Evolutionary conservation across 2,888 invertebrate genomes (phyloP).

Genomic region (Xestobium rufovillosum): DNA sequence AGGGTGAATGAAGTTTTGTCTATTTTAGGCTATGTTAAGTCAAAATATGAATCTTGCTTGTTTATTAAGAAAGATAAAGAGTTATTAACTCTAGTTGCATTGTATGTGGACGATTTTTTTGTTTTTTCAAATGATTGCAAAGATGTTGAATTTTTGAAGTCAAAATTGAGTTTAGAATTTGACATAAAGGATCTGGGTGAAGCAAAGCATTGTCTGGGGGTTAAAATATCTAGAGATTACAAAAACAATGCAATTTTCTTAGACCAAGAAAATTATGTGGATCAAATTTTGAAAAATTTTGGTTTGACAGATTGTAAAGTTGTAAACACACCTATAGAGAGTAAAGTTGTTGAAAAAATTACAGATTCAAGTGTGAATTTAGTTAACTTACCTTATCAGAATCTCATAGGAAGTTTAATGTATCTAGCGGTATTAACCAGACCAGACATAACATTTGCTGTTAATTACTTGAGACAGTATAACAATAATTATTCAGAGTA

Average conservation of each 20-base stretch:
- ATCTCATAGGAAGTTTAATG: constrained; percentile 10
- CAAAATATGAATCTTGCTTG: constrained; percentile 21
- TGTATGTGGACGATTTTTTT: constrained; percentile 26
- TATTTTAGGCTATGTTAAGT: constrained; percentile 19
- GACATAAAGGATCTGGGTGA: constrained; percentile 18
- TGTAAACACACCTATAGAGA: neutral
- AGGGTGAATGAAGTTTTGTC: constrained; percentile 10
- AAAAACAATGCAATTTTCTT: constrained; percentile 12
- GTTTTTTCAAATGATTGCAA: constrained; percentile 21
- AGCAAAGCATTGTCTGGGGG: constrained; percentile 17
- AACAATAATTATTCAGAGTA: constrained; percentile 12
- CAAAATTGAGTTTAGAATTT: constrained; percentile 19
- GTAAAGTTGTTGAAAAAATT: no score
- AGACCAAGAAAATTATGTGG: constrained; percentile 18
- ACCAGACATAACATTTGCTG: constrained; percentile 10
- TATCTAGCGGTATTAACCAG: constrained; percentile 9
- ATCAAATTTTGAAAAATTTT: constrained; percentile 7
- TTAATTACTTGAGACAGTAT: constrained; percentile 14
- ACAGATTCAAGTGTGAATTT: no score
- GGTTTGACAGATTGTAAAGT: neutral
- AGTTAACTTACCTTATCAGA: constrained; percentile 8
- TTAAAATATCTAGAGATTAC: constrained; percentile 14
- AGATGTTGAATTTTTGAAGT: constrained; percentile 16
- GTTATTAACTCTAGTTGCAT: constrained; percentile 17
- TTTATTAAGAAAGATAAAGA: constrained; percentile 17